phyloP scores from a whole-genome alignment of 1,140 invertebrate genomes.

The Cardiocondyla obscurior region DNA sequence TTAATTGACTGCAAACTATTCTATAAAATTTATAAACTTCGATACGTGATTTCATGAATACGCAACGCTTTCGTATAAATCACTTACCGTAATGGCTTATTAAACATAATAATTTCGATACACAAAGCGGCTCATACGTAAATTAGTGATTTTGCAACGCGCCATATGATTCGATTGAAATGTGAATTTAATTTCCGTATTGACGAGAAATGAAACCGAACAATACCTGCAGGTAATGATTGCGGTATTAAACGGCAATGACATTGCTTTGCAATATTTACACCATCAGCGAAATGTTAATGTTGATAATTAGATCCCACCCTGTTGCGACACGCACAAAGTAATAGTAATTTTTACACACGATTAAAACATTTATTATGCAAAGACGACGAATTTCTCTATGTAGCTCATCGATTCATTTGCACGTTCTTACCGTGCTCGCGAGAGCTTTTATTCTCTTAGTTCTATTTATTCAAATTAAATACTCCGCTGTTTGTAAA shows the following conservation, averaged over 20 bases:
- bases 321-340: neutral
- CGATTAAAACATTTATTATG: neutral
- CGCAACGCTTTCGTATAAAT: constrained; percentile 1
- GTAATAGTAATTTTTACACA: neutral
- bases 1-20: neutral
- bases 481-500: constrained; percentile 3
- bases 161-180: neutral
- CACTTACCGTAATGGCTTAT: neutral
- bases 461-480: constrained; percentile 57
- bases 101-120: neutral
- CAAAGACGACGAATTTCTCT: neutral
- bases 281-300: constrained; percentile 2
- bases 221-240: neutral
- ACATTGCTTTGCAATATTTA: constrained; percentile 41
- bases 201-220: constrained; percentile 16
- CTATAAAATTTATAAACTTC: neutral
- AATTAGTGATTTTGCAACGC: neutral
- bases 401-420: neutral
- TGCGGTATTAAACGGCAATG: constrained; percentile 21
- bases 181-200: constrained; percentile 21
- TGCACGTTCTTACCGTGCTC: neutral
- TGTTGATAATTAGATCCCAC: neutral
- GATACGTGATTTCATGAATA: neutral
- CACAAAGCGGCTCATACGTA: neutral
- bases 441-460: constrained; percentile 2